Conservation (phyloP, 1,140 invertebrate species). For the Aleiodes sp. region DNA sequence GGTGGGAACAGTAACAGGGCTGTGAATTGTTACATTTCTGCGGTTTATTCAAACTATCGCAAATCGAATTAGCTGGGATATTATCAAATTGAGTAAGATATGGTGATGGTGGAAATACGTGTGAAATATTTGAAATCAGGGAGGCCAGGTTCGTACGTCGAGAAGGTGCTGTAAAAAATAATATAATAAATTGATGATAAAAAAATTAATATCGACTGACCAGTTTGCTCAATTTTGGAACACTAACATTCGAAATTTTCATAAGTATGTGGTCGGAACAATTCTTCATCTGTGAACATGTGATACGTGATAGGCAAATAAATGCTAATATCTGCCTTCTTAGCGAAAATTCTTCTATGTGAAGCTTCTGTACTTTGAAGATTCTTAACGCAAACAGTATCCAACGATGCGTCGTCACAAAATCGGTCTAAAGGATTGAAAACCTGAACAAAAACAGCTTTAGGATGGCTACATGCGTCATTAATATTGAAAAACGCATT, state of each 20-base stretch:
- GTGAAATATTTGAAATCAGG: no score
- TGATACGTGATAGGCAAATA: neutral
- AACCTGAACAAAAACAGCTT: no score
- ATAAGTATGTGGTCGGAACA: constrained; percentile 14
- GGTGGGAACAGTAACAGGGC: neutral
- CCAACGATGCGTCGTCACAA: neutral
- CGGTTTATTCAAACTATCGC: no score
- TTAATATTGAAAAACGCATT: neutral
- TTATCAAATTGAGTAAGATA: no score
- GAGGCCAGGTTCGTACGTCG: no score
- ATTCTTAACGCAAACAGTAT: constrained; percentile 20
- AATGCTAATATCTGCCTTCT: constrained; percentile 10
- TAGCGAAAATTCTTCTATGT: neutral
- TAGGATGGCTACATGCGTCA: no score
- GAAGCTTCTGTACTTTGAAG: neutral
- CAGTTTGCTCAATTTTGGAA: neutral
- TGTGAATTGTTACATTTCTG: no score
- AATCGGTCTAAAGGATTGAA: constrained; percentile 17
- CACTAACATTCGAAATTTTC: constrained; percentile 14
- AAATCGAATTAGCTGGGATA: no score
- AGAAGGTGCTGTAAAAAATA: no score
- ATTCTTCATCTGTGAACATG: neutral
- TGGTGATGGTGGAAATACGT: no score
- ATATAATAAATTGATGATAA: no score
- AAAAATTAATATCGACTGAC: neutral